phyloP scores from a whole-genome alignment of 2,888 invertebrate species.

The Melieria picta region DNA sequence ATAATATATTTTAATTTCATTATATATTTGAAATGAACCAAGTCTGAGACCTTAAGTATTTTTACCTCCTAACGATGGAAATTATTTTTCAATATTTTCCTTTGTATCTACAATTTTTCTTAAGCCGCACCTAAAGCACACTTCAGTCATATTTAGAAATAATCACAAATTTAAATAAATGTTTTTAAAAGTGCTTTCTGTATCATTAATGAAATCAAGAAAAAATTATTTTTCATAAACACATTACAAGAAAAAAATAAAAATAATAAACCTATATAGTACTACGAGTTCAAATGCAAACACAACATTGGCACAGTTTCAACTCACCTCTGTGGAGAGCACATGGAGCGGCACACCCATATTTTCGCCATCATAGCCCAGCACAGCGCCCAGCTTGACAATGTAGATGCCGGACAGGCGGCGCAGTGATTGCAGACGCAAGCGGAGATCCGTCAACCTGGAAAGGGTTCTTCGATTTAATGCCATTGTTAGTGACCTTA shows the following conservation, averaged over 20 bases:
- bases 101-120: too few species aligned
- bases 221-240: slow-evolving; percentile 1
- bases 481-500: slow-evolving; percentile 48
- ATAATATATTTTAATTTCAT: too few species aligned
- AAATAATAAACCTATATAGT: not conserved
- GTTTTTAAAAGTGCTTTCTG: too few species aligned
- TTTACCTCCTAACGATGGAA: too few species aligned
- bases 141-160: too few species aligned
- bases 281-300: not conserved
- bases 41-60: too few species aligned
- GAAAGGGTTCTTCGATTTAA: slow-evolving; percentile 64
- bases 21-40: not conserved
- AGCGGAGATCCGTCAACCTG: slow-evolving; percentile 80
- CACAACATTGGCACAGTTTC: not conserved
- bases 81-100: too few species aligned
- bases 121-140: too few species aligned
- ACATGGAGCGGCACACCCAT: slow-evolving; percentile 68
- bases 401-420: slow-evolving; percentile 86
- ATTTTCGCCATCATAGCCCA: slow-evolving; percentile 76
- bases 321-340: slow-evolving; percentile 71
- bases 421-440: slow-evolving; percentile 83
- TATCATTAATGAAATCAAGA: not conserved
- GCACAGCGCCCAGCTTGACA: slow-evolving; percentile 80
- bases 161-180: too few species aligned
- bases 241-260: not conserved